Base-by-base conservation (phyloP, 1,140 invertebrate genomes). In the Lepidurus couesii region DNA sequence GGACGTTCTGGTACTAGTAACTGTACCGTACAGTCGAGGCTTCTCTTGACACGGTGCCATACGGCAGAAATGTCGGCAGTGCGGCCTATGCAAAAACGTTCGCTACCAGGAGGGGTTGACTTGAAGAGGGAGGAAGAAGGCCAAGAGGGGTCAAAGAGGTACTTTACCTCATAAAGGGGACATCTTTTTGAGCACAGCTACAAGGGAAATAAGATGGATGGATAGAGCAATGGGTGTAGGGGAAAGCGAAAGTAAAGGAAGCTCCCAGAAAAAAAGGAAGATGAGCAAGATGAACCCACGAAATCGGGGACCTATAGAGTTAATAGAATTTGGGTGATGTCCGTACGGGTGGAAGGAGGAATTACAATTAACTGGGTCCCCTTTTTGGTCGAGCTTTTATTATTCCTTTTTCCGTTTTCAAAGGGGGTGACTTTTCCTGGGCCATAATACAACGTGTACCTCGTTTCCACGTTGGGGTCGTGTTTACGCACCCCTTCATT, bases 111-210 rank as follows among this genome's bases (percentile, higher is more conserved):
- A 65, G 53, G 47, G 53, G 16, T 65, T n/a, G 13, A 65, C 16
- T n/a, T 65, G 53, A 65, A 65, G 53, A n/a, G 21, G 53, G 53
- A 21, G 8, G 53, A 65, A 65, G 53, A 21, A 65, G 53, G 53
- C 53, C 53, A 65, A 65, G 53, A 65, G 53, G n/a, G 53, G 53
- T 65, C 53, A 65, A 65, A 65, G 53, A 65, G 53, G 53, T 65
- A 65, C 53, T 65, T 65, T 65, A 65, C 53, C 53, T 65, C 53
- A 65, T 65, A 65, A 65, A 65, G 53, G 45, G 53, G 53, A 65
- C 53, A 65, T 65, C 53, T 65, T 65, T 65, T 65, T 65, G 53
- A 65, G 53, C 34, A 34, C 34, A 34, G 34, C 13, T 65, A 65
- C 53, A 1, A 65, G 53, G 53, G 53, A 65, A 65, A 21, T 65